Evolutionary conservation across 2,113 vertebrate species (phyloP).

Genomic region (Tetrax tetrax): DNA sequence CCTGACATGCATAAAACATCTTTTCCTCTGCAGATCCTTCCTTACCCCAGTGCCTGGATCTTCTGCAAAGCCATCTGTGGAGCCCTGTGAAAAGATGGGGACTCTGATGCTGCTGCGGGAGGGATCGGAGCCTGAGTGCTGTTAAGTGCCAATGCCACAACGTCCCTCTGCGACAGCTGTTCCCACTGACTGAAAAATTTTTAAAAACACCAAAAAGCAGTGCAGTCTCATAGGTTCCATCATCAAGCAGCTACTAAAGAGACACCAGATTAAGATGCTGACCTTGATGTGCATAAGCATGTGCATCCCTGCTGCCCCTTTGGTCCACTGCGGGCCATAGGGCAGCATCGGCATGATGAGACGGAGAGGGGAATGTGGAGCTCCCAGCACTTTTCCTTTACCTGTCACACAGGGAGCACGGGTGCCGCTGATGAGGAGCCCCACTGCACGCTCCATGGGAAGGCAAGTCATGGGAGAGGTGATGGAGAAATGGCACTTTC

Average conservation of each 20-base stretch:
- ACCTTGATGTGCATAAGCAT: not conserved
- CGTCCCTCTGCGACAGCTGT: not conserved
- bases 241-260: not conserved
- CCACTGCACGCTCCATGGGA: not conserved
- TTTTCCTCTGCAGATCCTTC: not conserved
- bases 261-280: not conserved
- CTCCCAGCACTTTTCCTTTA: not conserved
- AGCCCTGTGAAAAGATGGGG: not conserved
- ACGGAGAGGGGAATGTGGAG: accelerated
- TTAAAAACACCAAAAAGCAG: not conserved
- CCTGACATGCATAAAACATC: not conserved
- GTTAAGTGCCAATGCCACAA: not conserved
- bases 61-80: not conserved
- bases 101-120: not conserved
- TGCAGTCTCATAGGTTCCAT: accelerated
- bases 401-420: not conserved
- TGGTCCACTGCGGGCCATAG: not conserved
- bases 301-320: not conserved
- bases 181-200: not conserved
- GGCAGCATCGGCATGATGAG: accelerated
- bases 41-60: not conserved
- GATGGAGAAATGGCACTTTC: not conserved
- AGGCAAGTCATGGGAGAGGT: not conserved
- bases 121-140: not conserved
- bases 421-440: not conserved